These are phyloP conservation scores for Amblyjoppa proteus DNA, from an alignment of 2,888 invertebrate genomes.

Conservation along the genomic window DNA sequence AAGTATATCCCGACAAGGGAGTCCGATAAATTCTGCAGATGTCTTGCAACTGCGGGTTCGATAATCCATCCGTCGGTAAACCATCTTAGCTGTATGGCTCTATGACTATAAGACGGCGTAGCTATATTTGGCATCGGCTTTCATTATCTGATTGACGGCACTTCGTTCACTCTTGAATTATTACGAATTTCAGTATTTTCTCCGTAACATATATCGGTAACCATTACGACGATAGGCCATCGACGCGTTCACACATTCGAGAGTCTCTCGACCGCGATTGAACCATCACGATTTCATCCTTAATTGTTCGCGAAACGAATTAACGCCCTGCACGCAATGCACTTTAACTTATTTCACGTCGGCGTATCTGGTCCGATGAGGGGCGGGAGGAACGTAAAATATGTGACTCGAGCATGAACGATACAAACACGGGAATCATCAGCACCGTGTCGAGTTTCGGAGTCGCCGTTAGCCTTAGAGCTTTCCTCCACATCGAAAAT, in stretches of 20 bases:
- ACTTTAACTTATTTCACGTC: conserved; percentile 80
- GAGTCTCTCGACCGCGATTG: conserved; percentile 68
- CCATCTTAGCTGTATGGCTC: neutral
- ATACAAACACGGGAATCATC: conserved; percentile 66
- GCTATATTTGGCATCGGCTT: neutral
- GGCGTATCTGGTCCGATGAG: conserved; percentile 71
- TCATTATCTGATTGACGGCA: neutral
- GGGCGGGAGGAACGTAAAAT: conserved; percentile 73
- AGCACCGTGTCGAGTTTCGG: conserved; percentile 3
- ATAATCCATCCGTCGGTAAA: neutral
- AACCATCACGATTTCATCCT: conserved; percentile 75
- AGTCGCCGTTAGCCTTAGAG: neutral
- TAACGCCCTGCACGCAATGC: conserved; percentile 82
- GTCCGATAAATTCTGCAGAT: neutral
- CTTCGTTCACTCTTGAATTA: neutral
- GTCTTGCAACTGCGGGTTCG: neutral
- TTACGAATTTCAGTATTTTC: neutral
- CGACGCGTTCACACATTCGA: conserved; percentile 28
- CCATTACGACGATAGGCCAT: neutral
- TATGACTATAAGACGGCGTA: neutral
- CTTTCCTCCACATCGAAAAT: neutral
- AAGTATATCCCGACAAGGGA: neutral
- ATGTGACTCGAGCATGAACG: conserved; percentile 76
- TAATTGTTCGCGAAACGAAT: conserved; percentile 83
- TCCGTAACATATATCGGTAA: neutral